Evolutionary conservation across 1,140 invertebrate genomes (phyloP).

Genomic region (Tachypleus tridentatus): DNA sequence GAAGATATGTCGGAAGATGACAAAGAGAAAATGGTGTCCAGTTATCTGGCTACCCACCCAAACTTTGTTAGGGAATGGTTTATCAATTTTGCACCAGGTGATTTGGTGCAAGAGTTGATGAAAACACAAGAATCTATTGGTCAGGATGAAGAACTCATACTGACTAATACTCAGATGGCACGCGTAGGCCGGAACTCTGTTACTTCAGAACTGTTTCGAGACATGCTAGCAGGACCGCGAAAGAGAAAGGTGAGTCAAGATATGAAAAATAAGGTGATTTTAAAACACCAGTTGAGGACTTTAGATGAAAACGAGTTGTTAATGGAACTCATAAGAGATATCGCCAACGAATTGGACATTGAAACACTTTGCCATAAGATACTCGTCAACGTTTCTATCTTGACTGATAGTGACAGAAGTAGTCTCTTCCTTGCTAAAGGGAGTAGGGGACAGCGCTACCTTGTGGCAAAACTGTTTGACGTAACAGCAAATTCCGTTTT

Average conservation of each 20-base stretch:
- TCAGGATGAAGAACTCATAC: constrained; percentile 10
- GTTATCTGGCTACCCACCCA: constrained; percentile 44
- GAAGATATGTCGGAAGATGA: constrained; percentile 2
- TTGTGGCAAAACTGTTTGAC: constrained; percentile 83
- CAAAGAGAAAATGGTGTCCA: constrained; percentile 9
- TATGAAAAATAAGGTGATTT: constrained; percentile 24
- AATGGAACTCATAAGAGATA: constrained; percentile 85
- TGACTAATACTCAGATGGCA: constrained; percentile 16
- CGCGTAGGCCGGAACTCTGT: constrained; percentile 51
- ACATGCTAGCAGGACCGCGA: constrained; percentile 48
- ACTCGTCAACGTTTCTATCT: constrained; percentile 72
- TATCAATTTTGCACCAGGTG: constrained; percentile 51
- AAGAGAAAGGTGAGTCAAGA: constrained; percentile 8
- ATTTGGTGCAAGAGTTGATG: constrained; percentile 37
- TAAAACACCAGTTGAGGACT: constrained; percentile 26
- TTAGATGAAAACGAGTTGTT: constrained; percentile 44
- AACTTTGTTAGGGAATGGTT: constrained; percentile 54
- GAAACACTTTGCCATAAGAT: constrained; percentile 89
- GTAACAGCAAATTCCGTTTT: constrained; percentile 74
- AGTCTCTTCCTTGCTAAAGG: constrained; percentile 77
- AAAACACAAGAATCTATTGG: background rate
- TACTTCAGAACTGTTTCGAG: constrained; percentile 67
- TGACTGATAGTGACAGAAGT: constrained; percentile 74
- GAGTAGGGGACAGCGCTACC: constrained; percentile 53
- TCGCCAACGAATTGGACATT: constrained; percentile 85